phyloP scores from a whole-genome alignment of 2,888 invertebrate genomes.

The Rotaria socialis region DNA sequence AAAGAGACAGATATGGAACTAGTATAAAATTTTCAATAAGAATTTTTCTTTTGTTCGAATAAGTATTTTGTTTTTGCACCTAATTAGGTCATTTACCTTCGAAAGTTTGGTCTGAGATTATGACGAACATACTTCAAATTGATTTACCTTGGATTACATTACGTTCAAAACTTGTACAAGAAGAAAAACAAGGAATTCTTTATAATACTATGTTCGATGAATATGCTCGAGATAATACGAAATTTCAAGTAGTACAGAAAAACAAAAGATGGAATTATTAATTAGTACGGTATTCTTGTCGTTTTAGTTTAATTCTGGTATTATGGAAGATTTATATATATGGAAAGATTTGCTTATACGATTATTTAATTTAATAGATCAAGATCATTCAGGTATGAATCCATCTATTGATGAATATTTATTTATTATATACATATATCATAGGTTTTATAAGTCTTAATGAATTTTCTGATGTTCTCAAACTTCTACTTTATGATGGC shows the following conservation, averaged over 20 bases:
- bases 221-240: not conserved
- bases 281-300: not conserved
- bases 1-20: not conserved
- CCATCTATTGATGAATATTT: not conserved
- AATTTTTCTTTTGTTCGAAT: no score
- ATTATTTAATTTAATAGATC: slow-evolving; percentile 27
- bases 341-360: not conserved
- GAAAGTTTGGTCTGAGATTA: not conserved
- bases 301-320: slow-evolving; percentile 5
- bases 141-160: slow-evolving; percentile 20
- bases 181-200: not conserved
- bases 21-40: not conserved
- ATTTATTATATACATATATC: no score
- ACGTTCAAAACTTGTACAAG: not conserved
- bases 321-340: slow-evolving; percentile 20
- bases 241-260: not conserved
- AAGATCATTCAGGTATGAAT: not conserved
- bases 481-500: not conserved
- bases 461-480: slow-evolving; percentile 9
- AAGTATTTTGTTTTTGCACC: not conserved
- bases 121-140: not conserved
- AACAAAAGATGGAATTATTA: no score
- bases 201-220: not conserved
- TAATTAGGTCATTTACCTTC: slow-evolving; percentile 16
- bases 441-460: slow-evolving; percentile 25